A percentile compares a stretch with the other conserved stretches of the same genome.
Evolutionary conservation across 2,797 vertebrate species (phyloP).

Genomic region (Gymnoscopelus microlampas): DNA sequence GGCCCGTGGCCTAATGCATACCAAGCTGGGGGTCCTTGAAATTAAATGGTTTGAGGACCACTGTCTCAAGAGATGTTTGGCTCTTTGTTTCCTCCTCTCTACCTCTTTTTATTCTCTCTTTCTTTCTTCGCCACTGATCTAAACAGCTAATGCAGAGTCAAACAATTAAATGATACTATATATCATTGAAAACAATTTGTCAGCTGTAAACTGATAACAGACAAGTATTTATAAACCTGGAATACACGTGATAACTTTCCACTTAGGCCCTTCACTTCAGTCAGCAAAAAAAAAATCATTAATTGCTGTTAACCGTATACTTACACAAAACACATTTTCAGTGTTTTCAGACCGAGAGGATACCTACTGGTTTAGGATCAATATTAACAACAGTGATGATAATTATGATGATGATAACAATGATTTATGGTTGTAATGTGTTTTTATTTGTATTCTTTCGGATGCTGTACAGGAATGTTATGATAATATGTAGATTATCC

Average conservation of each 20-base stretch:
- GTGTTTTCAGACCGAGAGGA: constrained; percentile 58
- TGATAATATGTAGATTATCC: constrained; percentile 47
- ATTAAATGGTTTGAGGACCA: too few relatives aligned
- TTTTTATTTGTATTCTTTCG: constrained; percentile 63
- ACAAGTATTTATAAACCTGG: constrained; percentile 11
- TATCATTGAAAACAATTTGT: not conserved
- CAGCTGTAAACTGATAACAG: constrained; percentile 16
- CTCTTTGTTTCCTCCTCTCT: not conserved
- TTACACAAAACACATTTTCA: constrained; percentile 32
- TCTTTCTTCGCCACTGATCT: constrained; percentile 21
- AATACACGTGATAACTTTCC: constrained; percentile 33
- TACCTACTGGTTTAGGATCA: constrained; percentile 71
- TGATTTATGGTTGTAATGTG: constrained; percentile 45
- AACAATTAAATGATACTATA: constrained; percentile 14
- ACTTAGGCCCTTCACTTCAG: constrained; percentile 46
- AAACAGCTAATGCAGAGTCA: constrained; percentile 11
- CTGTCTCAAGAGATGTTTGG: not conserved
- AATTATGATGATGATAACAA: constrained; percentile 24
- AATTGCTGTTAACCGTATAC: constrained; percentile 48
- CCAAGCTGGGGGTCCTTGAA: too few relatives aligned
- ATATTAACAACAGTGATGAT: constrained; percentile 14
- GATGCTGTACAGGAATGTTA: constrained; percentile 68
- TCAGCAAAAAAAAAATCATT: constrained; percentile 56
- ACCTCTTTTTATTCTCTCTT: constrained; percentile 2
- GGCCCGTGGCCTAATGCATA: too few relatives aligned